Conservation (phyloP, 2,113 vertebrate species). For the Carassius gibelio region DNA sequence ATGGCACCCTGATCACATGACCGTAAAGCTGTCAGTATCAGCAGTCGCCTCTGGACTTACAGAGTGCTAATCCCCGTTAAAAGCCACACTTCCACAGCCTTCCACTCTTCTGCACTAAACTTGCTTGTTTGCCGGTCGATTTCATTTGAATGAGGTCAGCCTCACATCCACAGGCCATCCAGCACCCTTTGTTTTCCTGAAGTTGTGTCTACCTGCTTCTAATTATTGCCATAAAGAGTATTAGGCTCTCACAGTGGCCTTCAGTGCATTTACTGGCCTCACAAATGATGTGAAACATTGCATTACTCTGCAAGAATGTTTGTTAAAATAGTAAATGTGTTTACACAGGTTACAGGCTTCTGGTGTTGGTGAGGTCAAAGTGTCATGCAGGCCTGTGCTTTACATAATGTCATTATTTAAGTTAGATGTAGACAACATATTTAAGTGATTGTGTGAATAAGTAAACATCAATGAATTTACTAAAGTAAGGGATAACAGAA, state of each 20-base stretch:
- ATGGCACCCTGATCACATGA: constrained; percentile 66
- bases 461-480: background rate
- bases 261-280: constrained; percentile 68
- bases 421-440: constrained; percentile 1
- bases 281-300: constrained; percentile 61
- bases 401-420: constrained; percentile 23
- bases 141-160: constrained; percentile 65
- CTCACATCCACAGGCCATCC: constrained; percentile 53
- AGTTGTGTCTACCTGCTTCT: constrained; percentile 69
- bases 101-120: constrained; percentile 25
- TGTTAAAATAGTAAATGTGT: constrained; percentile 56
- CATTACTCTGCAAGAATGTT: constrained; percentile 60
- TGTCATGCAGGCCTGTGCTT: background rate
- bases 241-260: constrained; percentile 64
- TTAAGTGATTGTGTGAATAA: background rate
- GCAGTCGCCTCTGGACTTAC: constrained; percentile 58
- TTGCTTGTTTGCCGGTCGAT: constrained; percentile 61
- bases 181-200: constrained; percentile 67
- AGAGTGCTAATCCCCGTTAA: constrained; percentile 60
- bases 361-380: constrained; percentile 22
- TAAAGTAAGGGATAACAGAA: too few species aligned
- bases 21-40: constrained; percentile 71
- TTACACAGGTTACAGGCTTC: constrained; percentile 17
- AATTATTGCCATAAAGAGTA: constrained; percentile 68
- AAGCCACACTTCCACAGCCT: constrained; percentile 53